Evolutionary conservation across 2,113 vertebrate species (phyloP).

Genomic region (human (Homo sapiens)): DNA sequence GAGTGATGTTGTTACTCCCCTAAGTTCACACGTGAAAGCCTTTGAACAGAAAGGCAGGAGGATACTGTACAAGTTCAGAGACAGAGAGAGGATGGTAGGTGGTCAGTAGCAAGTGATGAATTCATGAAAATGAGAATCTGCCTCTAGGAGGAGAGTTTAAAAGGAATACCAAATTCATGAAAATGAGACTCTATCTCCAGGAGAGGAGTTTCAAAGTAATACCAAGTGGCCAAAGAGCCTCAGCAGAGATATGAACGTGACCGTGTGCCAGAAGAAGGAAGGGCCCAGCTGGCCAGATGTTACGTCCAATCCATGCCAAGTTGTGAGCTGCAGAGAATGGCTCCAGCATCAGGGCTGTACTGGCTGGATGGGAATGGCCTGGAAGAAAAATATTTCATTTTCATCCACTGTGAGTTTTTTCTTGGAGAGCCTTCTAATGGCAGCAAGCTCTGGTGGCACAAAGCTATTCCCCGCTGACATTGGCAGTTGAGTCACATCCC

Average conservation of each 20-base stretch:
- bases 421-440: rapidly evolving
- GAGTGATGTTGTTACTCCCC: too few relatives aligned
- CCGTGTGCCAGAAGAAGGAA: rapidly evolving
- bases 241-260: rapidly evolving
- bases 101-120: rapidly evolving
- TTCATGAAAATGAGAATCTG: background rate
- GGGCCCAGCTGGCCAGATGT: background rate
- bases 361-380: too few relatives aligned
- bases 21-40: too few relatives aligned
- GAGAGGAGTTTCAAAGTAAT: rapidly evolving
- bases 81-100: rapidly evolving
- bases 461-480: rapidly evolving
- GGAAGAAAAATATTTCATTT: background rate
- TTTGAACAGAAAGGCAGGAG: rapidly evolving
- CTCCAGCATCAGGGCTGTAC: rapidly evolving
- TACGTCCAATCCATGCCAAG: rapidly evolving
- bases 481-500: background rate
- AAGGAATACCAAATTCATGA: rapidly evolving
- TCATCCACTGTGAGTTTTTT: background rate
- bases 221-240: rapidly evolving
- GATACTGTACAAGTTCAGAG: rapidly evolving
- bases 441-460: rapidly evolving
- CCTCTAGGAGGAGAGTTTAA: rapidly evolving
- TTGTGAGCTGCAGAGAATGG: background rate
- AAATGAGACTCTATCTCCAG: background rate